Evolutionary conservation across 2,888 invertebrate species (phyloP).

Genomic region (Dyspetes luteomarginatus): DNA sequence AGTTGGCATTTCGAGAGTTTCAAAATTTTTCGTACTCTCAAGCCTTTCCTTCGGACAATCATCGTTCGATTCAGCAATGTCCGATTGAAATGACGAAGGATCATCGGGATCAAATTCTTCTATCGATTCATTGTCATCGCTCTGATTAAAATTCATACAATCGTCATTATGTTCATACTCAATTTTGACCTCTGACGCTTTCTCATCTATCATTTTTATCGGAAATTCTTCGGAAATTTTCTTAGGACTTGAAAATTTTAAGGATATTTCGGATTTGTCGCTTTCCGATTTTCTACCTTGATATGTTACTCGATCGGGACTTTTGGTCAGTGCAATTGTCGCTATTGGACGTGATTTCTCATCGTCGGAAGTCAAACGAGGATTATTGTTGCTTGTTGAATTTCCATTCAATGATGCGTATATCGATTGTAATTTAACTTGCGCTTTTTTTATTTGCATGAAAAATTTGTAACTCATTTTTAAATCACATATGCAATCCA

Average conservation of each 20-base stretch:
- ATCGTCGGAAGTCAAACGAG: slow-evolving; percentile 36
- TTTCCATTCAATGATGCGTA: slow-evolving; percentile 65
- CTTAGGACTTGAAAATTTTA: background rate
- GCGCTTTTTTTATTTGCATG: slow-evolving; percentile 82
- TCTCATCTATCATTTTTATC: background rate
- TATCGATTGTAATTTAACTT: slow-evolving; percentile 79
- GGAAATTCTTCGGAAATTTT: background rate
- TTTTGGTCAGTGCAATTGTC: background rate
- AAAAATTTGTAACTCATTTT: slow-evolving; percentile 83
- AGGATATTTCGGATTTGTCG: slow-evolving; percentile 17
- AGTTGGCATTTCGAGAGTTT: slow-evolving; percentile 52
- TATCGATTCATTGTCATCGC: slow-evolving; percentile 77
- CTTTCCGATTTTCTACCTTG: slow-evolving; percentile 35
- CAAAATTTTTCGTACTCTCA: slow-evolving; percentile 41
- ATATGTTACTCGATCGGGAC: slow-evolving; percentile 13
- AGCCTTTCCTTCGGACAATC: slow-evolving; percentile 54
- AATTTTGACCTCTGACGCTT: background rate
- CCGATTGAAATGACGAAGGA: slow-evolving; percentile 73
- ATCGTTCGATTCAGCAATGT: slow-evolving; percentile 68
- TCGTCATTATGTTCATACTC: slow-evolving; percentile 1
- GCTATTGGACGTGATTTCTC: slow-evolving; percentile 19
- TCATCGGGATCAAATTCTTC: slow-evolving; percentile 82
- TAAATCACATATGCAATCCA: slow-evolving; percentile 82
- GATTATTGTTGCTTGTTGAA: slow-evolving; percentile 19
- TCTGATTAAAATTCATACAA: slow-evolving; percentile 44